A percentile compares a stretch with the other conserved stretches of the same genome.
These are phyloP conservation scores for Euschistus heros DNA, from an alignment of 1,140 invertebrate species.

Conservation along the genomic window DNA sequence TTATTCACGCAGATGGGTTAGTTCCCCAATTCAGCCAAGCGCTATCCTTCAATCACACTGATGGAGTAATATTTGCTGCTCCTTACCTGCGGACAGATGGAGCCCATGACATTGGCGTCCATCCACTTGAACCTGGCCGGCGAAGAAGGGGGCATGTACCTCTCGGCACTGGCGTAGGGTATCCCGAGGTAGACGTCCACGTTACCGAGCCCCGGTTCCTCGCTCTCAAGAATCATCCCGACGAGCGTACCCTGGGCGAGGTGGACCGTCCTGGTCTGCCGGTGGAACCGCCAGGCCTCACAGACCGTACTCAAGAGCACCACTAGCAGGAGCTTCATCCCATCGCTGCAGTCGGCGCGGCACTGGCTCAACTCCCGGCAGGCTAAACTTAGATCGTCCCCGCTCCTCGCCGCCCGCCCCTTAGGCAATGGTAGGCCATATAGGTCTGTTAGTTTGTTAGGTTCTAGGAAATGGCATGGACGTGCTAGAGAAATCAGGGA, in stretches of 20 bases:
- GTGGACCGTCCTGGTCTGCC: neutral
- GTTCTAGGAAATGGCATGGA: too few species aligned
- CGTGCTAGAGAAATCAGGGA: too few species aligned
- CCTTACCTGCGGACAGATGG: neutral
- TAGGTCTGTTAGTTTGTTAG: too few species aligned
- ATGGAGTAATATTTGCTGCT: neutral
- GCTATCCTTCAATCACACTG: neutral
- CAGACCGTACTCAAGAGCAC: neutral
- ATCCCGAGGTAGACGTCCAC: conserved; percentile 1
- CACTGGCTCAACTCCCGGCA: neutral
- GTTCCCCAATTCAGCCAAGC: too few species aligned
- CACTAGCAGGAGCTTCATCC: neutral
- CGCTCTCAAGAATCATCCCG: neutral
- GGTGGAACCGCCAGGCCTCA: neutral
- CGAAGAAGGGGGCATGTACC: conserved; percentile 2
- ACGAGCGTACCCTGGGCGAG: neutral
- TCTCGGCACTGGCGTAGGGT: conserved; percentile 1
- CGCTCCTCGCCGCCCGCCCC: neutral
- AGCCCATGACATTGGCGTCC: neutral
- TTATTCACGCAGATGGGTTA: too few species aligned
- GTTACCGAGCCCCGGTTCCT: neutral
- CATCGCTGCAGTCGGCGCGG: neutral
- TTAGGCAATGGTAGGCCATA: too few species aligned
- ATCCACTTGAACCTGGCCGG: conserved; percentile 1
- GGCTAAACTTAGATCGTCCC: neutral